Base-by-base conservation (phyloP, 1,140 invertebrate genomes). In the Cyclargus thomasi region DNA sequence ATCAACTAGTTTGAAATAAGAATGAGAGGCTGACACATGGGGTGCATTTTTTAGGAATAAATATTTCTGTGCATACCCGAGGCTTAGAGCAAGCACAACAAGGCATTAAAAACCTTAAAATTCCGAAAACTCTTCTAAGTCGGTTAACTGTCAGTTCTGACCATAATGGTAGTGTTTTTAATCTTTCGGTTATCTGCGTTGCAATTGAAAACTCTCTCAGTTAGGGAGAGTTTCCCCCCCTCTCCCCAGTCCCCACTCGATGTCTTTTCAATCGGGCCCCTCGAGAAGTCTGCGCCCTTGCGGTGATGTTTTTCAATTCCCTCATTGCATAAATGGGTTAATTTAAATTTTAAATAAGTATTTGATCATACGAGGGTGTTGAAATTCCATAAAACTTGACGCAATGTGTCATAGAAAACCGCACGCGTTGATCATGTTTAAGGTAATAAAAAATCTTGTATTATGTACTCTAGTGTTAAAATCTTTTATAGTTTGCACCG, bases 191-290 rank as follows among this genome's bases (percentile, higher is more conserved):
- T 74, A 74, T 76, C 78, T 74, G 71, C 74, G 74, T 72, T 81
- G 76, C 74, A 81, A 74, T 78, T 77, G 71, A 74, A 77, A 86
- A 82, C 79, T 83, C 80, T 82, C 79, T 77, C 74, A 47, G 39
- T 47, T 47, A 47, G 39, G 39, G 39, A 47, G 39, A 47, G 39
- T 75, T 69, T 79, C 64, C 77, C 72, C 78, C 63, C 53, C 70
- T 70, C 66, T 73, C 75, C 75, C 75, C 78, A 73, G 74, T 74
- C 59, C 64, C 53, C 69, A 67, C 71, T 78, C 73, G 75, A 76
- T 68, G 72, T 75, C 80, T 77, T 82, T 85, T 82, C 76, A 81
- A 59, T 79, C 75, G 72, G 65, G 29, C 77, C 81, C 82, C 79
- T 80, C 74, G 39, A 62, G 62, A 20, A 65, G 66, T 74, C 67